These are phyloP conservation scores for Habroteleia sp. DNA, from an alignment of 2,888 invertebrate genomes.

Conservation along the genomic window DNA sequence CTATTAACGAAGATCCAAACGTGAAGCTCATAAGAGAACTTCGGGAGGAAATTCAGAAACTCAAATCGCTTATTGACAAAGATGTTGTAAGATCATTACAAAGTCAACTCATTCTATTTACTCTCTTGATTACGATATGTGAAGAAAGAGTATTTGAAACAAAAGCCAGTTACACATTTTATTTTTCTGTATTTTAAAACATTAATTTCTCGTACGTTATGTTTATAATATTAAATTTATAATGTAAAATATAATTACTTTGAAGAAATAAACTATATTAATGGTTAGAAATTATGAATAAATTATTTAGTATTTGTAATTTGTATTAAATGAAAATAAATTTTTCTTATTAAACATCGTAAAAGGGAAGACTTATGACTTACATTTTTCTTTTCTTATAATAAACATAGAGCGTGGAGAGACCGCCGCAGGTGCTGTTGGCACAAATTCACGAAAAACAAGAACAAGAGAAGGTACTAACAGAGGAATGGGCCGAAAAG, in stretches of 20 bases:
- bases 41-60: constrained; percentile 91
- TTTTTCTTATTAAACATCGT: background rate
- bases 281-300: no score
- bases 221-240: no score
- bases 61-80: constrained; percentile 88
- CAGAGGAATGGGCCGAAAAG: constrained; percentile 96
- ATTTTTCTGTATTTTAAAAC: no score
- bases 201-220: no score
- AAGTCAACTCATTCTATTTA: no score
- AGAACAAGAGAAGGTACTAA: constrained; percentile 93
- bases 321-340: background rate
- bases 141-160: no score
- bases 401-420: constrained; percentile 81
- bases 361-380: background rate
- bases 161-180: no score
- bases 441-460: constrained; percentile 94
- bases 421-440: constrained; percentile 84
- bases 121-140: no score
- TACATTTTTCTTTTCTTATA: constrained; percentile 1
- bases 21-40: constrained; percentile 93
- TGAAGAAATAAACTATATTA: no score
- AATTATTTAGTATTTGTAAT: no score
- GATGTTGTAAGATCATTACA: constrained; percentile 83
- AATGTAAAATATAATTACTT: no score
- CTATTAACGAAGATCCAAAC: constrained; percentile 94